Percentiles rank a stretch among this genome's conserved stretches.
These are phyloP conservation scores for Yponomeuta cagnagella DNA, from an alignment of 2,888 invertebrate species.

Conservation along the genomic window DNA sequence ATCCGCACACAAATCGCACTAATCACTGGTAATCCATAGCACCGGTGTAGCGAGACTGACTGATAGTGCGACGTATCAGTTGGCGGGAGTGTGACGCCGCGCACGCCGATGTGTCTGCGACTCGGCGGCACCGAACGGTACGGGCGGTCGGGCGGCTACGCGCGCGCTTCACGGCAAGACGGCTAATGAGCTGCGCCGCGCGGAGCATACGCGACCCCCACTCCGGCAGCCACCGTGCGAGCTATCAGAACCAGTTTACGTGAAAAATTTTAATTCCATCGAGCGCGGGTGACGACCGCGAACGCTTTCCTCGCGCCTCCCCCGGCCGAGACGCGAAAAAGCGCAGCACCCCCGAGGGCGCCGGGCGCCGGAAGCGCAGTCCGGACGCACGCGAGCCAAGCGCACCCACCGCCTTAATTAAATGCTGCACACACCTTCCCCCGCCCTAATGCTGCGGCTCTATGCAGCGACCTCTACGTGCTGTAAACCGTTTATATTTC, in stretches of 20 bases:
- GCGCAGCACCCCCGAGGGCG: conserved; percentile 59
- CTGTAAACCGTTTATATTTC: background rate
- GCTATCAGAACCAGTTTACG: conserved; percentile 74
- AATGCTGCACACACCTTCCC: conserved; percentile 60
- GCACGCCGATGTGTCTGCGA: conserved; percentile 5
- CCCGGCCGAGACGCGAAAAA: conserved; percentile 57
- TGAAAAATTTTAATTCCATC: conserved; percentile 71
- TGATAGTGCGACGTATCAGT: background rate
- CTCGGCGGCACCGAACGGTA: background rate
- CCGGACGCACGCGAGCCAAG: conserved; percentile 66
- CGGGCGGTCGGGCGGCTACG: conserved; percentile 27
- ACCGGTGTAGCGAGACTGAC: background rate
- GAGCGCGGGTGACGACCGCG: conserved; percentile 65
- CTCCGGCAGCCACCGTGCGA: conserved; percentile 38
- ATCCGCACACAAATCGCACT: background rate
- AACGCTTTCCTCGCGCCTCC: conserved; percentile 62
- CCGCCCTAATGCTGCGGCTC: conserved; percentile 27
- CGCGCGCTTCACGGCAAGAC: conserved; percentile 55
- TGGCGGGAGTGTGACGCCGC: conserved; percentile 6
- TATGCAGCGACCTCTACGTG: conserved; percentile 24
- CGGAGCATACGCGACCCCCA: conserved; percentile 60
- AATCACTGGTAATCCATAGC: background rate
- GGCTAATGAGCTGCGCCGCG: conserved; percentile 65
- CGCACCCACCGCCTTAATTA: conserved; percentile 71
- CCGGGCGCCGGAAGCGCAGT: conserved; percentile 65